Base-by-base conservation (phyloP, 2,888 invertebrate genomes). In the Hydrotaea diabolus region DNA sequence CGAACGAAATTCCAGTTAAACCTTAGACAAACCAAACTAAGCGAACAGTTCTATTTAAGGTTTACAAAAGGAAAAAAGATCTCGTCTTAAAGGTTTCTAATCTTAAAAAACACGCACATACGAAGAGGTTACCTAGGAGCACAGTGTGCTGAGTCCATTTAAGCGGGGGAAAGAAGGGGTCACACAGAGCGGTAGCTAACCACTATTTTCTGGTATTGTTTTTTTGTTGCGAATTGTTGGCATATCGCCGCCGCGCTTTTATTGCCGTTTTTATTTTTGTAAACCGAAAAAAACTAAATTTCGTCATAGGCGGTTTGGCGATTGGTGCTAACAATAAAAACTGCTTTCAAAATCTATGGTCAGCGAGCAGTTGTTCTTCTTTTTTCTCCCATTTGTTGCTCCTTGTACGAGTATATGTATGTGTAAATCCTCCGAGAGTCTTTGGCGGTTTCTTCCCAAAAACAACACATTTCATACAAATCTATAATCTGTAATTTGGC, bases 401-500 rank as follows among this genome's bases (percentile, higher is more conserved):
- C 11, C 17, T 43, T 57, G 31, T n/a, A n/a, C n/a, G n/a, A n/a
- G 53, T 19, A 69, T 11, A 9, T n/a, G n/a, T n/a, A n/a, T n/a
- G n/a, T n/a, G 43, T n/a, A 72, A 57, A 55, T 73, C 75, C 74
- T 71, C 71, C 77, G 75, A 69, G 80, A 84, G 80, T 74, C 62
- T 80, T 19, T 69, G 80, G 66, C 17, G 39, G 2, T 62, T 59
- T 59, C 17, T 15, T n/a, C 81, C 69, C 43, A 4, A 43, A 23
- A 66, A 39, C 19, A 43, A 80, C 64, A 64, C 62, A 78, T 75
- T 78, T 81, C 73, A 82, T 69, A 81, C 77, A 78, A 75, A 85
- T 82, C 85, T 85, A 74, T 77, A 77, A 85, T 85, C 85, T 82
- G 82, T 80, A 82, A 82, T 82, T 80, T 82, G 82, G 85, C 85